Evolutionary conservation across 2,797 vertebrate species (phyloP).

Genomic region (Echiichthys vipera): DNA sequence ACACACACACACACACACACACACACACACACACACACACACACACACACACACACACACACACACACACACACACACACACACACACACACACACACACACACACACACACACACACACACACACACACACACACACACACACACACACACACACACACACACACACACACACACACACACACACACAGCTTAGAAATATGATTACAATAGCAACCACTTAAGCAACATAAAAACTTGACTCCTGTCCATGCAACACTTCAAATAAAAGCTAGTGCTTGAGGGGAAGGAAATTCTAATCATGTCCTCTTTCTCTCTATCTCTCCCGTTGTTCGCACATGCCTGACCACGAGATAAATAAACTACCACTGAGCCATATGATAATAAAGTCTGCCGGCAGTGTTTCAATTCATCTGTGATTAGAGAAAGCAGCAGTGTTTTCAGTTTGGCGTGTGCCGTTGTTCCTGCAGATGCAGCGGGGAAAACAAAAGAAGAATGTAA

Average conservation of each 20-base stretch:
- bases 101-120: slow-evolving; percentile 40
- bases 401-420: slow-evolving; percentile 76
- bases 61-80: slow-evolving; percentile 40
- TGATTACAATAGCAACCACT: slow-evolving; percentile 53
- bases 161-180: slow-evolving; percentile 40
- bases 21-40: slow-evolving; percentile 40
- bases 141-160: slow-evolving; percentile 40
- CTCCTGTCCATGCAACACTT: slow-evolving; percentile 51
- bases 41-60: slow-evolving; percentile 40
- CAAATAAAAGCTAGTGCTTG: slow-evolving; percentile 54
- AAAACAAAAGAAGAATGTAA: slow-evolving; percentile 61
- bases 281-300: slow-evolving; percentile 58
- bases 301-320: slow-evolving; percentile 33
- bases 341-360: slow-evolving; percentile 70
- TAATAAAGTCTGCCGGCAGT: slow-evolving; percentile 70
- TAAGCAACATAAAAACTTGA: slow-evolving; percentile 58
- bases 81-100: slow-evolving; percentile 40
- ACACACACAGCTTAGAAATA: slow-evolving; percentile 56
- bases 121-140: slow-evolving; percentile 40
- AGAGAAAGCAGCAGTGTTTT: slow-evolving; percentile 65
- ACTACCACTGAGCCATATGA: slow-evolving; percentile 60
- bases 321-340: slow-evolving; percentile 45
- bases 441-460: slow-evolving; percentile 51
- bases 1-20: slow-evolving; percentile 35
- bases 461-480: slow-evolving; percentile 49